phyloP scores from a whole-genome alignment of 2,797 vertebrate species.

The Pipistrellus nathusii region DNA sequence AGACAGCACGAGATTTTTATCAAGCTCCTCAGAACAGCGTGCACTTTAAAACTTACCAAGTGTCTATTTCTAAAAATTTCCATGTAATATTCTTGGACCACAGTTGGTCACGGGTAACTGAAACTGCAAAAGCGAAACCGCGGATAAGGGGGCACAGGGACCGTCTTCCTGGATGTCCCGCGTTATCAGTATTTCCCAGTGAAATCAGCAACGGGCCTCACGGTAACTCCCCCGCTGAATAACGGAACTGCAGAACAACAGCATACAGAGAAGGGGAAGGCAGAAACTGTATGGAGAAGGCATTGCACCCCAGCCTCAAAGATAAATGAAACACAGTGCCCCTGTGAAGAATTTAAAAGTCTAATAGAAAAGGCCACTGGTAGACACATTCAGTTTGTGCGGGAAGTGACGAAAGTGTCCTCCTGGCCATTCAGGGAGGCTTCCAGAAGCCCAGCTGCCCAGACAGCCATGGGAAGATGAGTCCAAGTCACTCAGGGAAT shows the following conservation, averaged over 20 bases:
- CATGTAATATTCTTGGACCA: background rate
- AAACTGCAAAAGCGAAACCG: background rate
- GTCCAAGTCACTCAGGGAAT: background rate
- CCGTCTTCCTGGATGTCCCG: background rate
- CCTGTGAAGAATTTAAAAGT: rapidly evolving
- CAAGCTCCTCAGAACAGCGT: background rate
- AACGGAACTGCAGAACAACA: background rate
- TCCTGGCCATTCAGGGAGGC: too few relatives aligned
- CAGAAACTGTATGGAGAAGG: background rate
- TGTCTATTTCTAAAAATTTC: background rate
- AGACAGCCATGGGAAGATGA: background rate
- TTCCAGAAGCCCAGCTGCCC: background rate
- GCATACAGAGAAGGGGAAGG: background rate
- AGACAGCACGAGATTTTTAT: too few relatives aligned
- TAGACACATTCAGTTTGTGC: rapidly evolving
- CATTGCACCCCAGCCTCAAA: background rate
- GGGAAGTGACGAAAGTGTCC: background rate
- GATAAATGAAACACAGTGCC: background rate
- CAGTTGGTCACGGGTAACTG: background rate
- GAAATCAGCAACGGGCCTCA: background rate
- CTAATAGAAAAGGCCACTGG: background rate
- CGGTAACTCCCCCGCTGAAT: background rate
- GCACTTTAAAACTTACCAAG: background rate
- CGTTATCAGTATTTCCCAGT: background rate
- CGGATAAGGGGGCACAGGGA: background rate